These are phyloP conservation scores for Ammodytes dubius DNA, from an alignment of 2,113 vertebrate genomes.

Conservation along the genomic window DNA sequence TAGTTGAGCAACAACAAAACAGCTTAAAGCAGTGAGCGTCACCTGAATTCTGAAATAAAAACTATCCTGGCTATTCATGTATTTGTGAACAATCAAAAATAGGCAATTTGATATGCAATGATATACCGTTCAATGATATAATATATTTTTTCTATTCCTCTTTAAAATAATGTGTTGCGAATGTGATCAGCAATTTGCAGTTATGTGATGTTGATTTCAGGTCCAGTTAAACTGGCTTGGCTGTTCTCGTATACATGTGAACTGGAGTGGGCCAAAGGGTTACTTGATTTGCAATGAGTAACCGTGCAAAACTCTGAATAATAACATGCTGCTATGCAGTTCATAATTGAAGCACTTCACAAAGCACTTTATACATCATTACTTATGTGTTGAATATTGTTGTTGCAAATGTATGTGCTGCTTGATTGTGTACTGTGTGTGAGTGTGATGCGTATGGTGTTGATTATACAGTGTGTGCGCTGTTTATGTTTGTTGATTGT, in stretches of 20 bases:
- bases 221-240: not conserved
- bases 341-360: too few species aligned
- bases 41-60: not conserved
- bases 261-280: not conserved
- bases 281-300: not conserved
- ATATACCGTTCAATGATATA: not conserved
- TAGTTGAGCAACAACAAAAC: too few species aligned
- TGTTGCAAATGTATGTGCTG: too few species aligned
- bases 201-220: not conserved
- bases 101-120: not conserved
- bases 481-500: too few species aligned
- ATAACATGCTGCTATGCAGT: too few species aligned
- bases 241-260: not conserved
- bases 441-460: too few species aligned
- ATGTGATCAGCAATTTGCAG: conserved; percentile 2
- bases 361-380: too few species aligned
- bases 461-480: too few species aligned
- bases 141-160: not conserved
- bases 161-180: not conserved
- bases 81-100: not conserved
- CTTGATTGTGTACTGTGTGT: too few species aligned
- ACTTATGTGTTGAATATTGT: too few species aligned
- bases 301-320: not conserved
- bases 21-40: not conserved
- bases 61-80: not conserved